Evolutionary conservation across 2,113 vertebrate species (phyloP).

Genomic region (Ptyas mucosa): DNA sequence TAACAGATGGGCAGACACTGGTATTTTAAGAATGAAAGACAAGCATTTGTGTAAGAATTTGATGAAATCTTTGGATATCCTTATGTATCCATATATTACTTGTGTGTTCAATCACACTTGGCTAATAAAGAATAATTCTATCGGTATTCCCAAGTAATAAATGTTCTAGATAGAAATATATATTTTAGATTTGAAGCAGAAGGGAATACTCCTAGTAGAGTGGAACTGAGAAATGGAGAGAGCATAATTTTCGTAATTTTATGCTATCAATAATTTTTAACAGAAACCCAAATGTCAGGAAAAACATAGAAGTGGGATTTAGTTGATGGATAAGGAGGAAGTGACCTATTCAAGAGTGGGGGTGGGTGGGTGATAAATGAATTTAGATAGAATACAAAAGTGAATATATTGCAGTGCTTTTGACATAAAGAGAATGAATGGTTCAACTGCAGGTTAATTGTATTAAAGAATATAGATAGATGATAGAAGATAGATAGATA

Average conservation of each 20-base stretch:
- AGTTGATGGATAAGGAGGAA: neutral
- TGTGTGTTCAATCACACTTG: neutral
- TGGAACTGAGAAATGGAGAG: slow-evolving; percentile 62
- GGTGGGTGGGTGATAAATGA: neutral
- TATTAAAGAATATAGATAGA: no score
- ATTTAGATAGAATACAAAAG: neutral
- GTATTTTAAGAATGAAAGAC: neutral
- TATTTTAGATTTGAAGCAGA: slow-evolving; percentile 42
- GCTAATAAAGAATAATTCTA: neutral
- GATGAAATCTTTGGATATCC: neutral
- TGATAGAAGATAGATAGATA: no score
- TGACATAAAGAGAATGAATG: no score
- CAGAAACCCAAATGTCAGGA: neutral
- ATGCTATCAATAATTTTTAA: neutral
- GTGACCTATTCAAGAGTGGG: neutral
- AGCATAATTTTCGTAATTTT: slow-evolving; percentile 23
- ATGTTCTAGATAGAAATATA: neutral
- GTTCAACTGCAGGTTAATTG: no score
- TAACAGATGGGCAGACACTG: neutral
- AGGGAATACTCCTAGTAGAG: slow-evolving; percentile 58
- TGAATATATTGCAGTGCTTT: no score
- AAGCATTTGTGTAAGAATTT: neutral
- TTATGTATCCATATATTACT: neutral
- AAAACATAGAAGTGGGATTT: neutral
- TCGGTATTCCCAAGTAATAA: neutral